phyloP scores from a whole-genome alignment of 2,797 vertebrate species.

The Rhadinocentrus ornatus region DNA sequence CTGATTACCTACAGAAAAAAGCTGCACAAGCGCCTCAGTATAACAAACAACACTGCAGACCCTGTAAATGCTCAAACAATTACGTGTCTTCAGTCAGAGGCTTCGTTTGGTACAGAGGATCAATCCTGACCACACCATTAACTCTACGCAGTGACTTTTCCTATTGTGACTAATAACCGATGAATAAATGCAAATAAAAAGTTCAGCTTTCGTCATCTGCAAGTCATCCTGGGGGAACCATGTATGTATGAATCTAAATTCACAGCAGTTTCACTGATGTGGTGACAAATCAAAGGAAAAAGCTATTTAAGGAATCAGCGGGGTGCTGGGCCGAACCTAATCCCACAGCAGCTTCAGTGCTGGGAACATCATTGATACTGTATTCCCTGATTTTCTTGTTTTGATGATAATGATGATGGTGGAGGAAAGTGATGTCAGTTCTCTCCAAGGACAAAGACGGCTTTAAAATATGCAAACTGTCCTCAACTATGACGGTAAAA shows the following conservation, averaged over 20 bases:
- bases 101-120: background rate
- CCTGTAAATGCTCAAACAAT: too few relatives aligned
- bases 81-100: background rate
- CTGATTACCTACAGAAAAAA: too few relatives aligned
- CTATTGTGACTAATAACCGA: background rate
- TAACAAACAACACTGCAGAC: background rate
- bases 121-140: background rate
- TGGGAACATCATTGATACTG: background rate
- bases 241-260: background rate
- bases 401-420: background rate
- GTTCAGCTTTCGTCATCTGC: background rate
- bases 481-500: background rate
- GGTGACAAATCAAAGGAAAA: slow-evolving; percentile 2
- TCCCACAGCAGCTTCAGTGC: background rate
- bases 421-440: background rate
- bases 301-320: background rate
- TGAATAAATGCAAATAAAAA: background rate
- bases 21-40: background rate
- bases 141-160: background rate
- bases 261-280: background rate
- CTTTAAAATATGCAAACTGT: background rate
- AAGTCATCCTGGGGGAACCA: background rate
- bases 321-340: background rate
- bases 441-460: background rate
- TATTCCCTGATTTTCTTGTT: background rate